Percentiles rank a stretch among this genome's conserved stretches.
Conservation (phyloP, 53 echinoderm and acorn worm genomes). For the Luidia sarsii region DNA sequence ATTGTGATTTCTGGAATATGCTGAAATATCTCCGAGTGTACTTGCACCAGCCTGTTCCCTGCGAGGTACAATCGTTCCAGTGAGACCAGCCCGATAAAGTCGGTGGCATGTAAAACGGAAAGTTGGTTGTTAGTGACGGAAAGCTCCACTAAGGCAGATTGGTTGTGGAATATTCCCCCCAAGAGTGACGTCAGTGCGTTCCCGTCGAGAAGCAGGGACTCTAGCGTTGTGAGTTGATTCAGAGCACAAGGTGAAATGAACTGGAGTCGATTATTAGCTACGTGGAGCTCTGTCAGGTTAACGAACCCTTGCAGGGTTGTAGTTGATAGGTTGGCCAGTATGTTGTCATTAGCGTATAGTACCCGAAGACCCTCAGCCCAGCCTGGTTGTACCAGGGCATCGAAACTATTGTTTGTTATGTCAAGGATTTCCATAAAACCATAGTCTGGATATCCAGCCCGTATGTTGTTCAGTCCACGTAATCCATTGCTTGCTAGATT, state of each 20-base stretch:
- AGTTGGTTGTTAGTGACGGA: slow-evolving; percentile 33
- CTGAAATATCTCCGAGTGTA: slow-evolving; percentile 5
- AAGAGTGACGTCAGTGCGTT: too few species aligned
- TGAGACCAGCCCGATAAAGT: slow-evolving; percentile 27
- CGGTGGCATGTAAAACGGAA: slow-evolving; percentile 8
- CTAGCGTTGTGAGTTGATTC: background rate
- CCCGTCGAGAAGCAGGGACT: slow-evolving; percentile 9
- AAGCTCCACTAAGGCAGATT: slow-evolving; percentile 12
- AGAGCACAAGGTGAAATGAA: slow-evolving; percentile 8
- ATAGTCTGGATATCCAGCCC: background rate
- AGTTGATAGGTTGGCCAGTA: too few species aligned
- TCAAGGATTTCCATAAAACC: background rate
- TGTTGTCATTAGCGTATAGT: slow-evolving; percentile 17
- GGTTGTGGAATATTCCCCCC: background rate
- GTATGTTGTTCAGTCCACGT: too few species aligned
- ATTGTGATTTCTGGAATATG: slow-evolving; percentile 2
- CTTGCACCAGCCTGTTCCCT: slow-evolving; percentile 2
- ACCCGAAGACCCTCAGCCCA: slow-evolving; percentile 20
- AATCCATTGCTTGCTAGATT: slow-evolving; percentile 6
- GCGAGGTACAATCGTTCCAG: slow-evolving; percentile 18
- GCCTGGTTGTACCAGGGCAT: slow-evolving; percentile 14
- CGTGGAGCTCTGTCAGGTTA: slow-evolving; percentile 19
- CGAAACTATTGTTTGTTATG: slow-evolving; percentile 10
- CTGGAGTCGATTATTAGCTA: too few species aligned
- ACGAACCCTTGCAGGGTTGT: slow-evolving; percentile 25